Percentiles rank a stretch among this genome's conserved stretches.
Conservation (phyloP, 2,797 vertebrate genomes). For the Antennarius maculatus region DNA sequence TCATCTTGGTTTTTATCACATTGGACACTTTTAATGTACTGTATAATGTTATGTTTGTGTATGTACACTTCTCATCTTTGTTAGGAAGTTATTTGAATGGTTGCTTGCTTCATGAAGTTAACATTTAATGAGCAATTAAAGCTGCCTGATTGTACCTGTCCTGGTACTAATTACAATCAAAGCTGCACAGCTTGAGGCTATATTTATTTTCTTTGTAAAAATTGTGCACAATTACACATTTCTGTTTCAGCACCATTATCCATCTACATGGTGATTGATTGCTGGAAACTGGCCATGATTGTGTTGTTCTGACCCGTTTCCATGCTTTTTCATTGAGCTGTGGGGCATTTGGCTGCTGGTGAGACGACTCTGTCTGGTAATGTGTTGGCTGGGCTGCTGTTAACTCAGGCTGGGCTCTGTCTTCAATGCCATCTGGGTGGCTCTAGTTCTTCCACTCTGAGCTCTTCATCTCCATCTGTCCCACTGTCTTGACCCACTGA, state of each 20-base stretch:
- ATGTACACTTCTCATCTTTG: no score
- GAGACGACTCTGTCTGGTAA: slow-evolving; percentile 60
- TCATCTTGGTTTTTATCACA: no score
- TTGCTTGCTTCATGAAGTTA: background rate
- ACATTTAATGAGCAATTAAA: background rate
- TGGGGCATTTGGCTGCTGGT: slow-evolving; percentile 56
- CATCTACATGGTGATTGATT: background rate
- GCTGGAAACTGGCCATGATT: slow-evolving; percentile 13
- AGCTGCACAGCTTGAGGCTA: background rate
- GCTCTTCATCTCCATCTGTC: slow-evolving; percentile 69
- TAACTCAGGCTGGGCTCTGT: slow-evolving; percentile 62
- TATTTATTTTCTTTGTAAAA: background rate
- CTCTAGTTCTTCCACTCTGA: slow-evolving; percentile 57
- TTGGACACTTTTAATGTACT: no score
- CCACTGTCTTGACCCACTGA: slow-evolving; percentile 61
- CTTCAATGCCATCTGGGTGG: slow-evolving; percentile 65
- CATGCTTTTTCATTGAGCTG: slow-evolving; percentile 41
- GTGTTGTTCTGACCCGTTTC: slow-evolving; percentile 47
- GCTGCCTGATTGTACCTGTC: background rate
- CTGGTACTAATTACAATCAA: background rate
- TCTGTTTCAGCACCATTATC: background rate
- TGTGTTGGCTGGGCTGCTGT: slow-evolving; percentile 61
- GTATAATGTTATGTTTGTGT: no score
- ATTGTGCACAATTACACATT: background rate
- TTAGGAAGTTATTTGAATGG: background rate